Conservation (phyloP, 2,888 invertebrate species). For the Cecidostiba fungosa region DNA sequence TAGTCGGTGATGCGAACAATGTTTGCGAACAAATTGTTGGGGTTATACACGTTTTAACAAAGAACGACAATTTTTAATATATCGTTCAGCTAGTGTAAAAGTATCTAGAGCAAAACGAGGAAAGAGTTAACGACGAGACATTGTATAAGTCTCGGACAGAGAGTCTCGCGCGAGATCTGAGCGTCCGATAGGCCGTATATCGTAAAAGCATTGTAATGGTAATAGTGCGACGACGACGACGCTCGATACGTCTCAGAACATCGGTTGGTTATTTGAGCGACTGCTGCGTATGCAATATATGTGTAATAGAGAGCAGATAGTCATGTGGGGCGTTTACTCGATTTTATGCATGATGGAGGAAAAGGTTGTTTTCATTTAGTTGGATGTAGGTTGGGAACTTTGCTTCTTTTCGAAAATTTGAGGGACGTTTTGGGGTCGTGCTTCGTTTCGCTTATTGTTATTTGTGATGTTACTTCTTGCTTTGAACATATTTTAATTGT, state of each 20-base stretch:
- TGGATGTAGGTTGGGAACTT: neutral
- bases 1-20: neutral
- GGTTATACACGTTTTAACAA: neutral
- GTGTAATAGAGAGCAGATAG: neutral
- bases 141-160: neutral
- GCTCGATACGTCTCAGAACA: conserved; percentile 23
- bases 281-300: neutral
- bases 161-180: conserved; percentile 68
- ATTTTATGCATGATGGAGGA: neutral
- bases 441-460: too few relatives aligned
- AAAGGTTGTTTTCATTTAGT: neutral
- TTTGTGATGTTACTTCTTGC: neutral
- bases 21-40: neutral
- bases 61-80: too few relatives aligned
- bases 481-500: neutral
- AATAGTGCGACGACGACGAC: conserved; percentile 68
- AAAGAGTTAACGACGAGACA: neutral
- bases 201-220: conserved; percentile 78
- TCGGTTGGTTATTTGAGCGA: neutral
- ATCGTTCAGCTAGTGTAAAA: neutral
- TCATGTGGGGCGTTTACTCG: neutral
- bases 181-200: conserved; percentile 71
- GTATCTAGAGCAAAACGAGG: neutral
- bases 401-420: too few relatives aligned
- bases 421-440: too few relatives aligned